Base-by-base conservation (phyloP, 2,888 invertebrate species). In the Monochamus alternatus region DNA sequence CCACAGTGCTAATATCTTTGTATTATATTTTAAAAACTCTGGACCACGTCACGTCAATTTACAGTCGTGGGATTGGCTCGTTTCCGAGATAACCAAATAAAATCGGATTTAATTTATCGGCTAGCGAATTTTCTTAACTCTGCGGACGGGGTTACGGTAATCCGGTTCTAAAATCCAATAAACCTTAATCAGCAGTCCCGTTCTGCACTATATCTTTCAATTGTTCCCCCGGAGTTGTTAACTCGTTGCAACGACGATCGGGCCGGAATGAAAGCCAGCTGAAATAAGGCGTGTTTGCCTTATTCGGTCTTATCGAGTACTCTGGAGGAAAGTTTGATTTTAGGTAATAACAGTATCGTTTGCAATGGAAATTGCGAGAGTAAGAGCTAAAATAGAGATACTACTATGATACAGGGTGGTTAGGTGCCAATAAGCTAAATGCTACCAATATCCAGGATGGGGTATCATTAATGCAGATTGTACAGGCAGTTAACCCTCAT, bases 131-230 rank as follows among this genome's bases (percentile, higher is more conserved):
- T 63, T 63, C 63, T 44, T 43, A 63, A 44, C 63, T 63, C 38
- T 38, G 44, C 38, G 44, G 43, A 38, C 63, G 31, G 31, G 38
- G 43, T 44, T 43, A 63, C 63, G 43, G 43, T 44, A 44, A 44
- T 44, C 44, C 38, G 43, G 44, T 38, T 38, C 63, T 63, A 63
- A 63, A 44, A 63, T 43, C 63, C 43, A 63, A 63, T 63, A 63
- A 63, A 63, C 32, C 63, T 63, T 38, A 63, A 63, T 63, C 63
- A 63, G 38, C 31, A 22, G 43, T 38, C 38, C 14, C 9, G 38
- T 12, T 31, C 63, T 47, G 47, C 47, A 63, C 63, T 63, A 63
- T 63, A 63, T 63, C 63, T 63, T 63, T 63, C 63, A 63, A 63
- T 63, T 63, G 63, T 63, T 63, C 44, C 63, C 8, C 32, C n/a